Base-by-base conservation (phyloP, 2,797 vertebrate species). In the Acanthopagrus latus region DNA sequence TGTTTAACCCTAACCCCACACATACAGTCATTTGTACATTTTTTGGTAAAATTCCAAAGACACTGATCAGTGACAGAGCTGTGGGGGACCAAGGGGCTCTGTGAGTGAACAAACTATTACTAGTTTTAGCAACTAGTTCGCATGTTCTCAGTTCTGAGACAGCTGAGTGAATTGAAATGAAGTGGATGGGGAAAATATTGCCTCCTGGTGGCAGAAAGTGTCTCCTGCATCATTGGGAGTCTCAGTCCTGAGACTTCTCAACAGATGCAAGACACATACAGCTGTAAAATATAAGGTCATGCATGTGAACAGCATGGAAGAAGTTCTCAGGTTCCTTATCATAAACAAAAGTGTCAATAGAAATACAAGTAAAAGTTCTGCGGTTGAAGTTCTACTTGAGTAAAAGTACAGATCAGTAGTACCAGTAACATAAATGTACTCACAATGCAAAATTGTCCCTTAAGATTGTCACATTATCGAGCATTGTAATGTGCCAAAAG, bases 181-280 rank as follows among this genome's bases (percentile, higher is more conserved):
- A 0, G 11, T 18, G 7, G 4, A 60, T 29, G 10, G 50, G 38
- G 64, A 25, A 11, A 82, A 80, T 7, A 0, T 60, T 68, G 85
- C 83, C 84, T 70, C 67, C 86, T 92, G 23, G 76, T 86, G 92
- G 85, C 14, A 38, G 50, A 66, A 58, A 20, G 13, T 43, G 10
- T 44, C 9, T 44, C 0, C 23, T 60, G 63, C 56, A 44, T 25
- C n/a, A 27, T 16, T 7, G 0, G 14, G 10, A 56, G 3, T 57
- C 47, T 6, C 13, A 11, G 3, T 46, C 21, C 5, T 51, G 10
- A 21, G 1, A 33, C 13, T 47, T 16, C 58, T 47, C 17, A 27
- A 27, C 21, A 47, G 8, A 56, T 1, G 14, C 23, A 8, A 52
- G 18, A 67, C 3, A 16, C 8, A 60, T 16, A 12, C 43, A 72